Evolutionary conservation across 2,113 vertebrate species (phyloP), one percentile per base, ranked within the genome.

Genomic region (Myrmecophaga tridactyla): DNA sequence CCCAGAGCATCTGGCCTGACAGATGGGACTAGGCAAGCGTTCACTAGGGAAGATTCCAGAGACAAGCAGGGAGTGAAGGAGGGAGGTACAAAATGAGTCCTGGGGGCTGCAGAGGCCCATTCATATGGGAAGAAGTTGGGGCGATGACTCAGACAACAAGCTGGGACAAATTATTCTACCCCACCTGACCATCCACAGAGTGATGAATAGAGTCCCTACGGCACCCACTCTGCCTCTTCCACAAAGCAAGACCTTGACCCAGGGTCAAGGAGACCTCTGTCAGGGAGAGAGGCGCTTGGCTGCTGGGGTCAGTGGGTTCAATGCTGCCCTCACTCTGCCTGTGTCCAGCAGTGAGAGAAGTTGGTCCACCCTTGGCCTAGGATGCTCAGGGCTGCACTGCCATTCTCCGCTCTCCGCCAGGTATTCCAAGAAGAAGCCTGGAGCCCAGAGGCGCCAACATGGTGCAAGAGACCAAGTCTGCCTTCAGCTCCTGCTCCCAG

Each of bases 311-410:
- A 69, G 25, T 46, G 48, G 17, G 13, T 29, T 77, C 21, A 5
- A 39, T 36, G 29, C 83, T 69, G 39, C 34, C 3, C 6, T 51
- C 17, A 13, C 46, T 69, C 46, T 51, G 31, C 43, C 82, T 4
- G 23, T 53, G 63, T 39, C 11, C 39, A 60, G 34, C 27, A 92
- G 1, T 27, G 36, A 25, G 13, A 27, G 6, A 34, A 51, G 14
- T 20, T 56, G 9, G 17, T 14, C 51, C 18, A 0, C 51, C 5
- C 29, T 15, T 3, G 34, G 20, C 17, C 25, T 39, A 10, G 1
- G 17, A 17, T 67, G n/a, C n/a, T 78, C n/a, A 2, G 17, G 25
- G 25, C n/a, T 65, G 29, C 18, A 65, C 11, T 6, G 18, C 4
- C 34, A 53, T n/a, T 23, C 17, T 13, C 46, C 10, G 15, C n/a